Evolutionary conservation across 2,113 vertebrate genomes (phyloP).

Genomic region (Oplegnathus fasciatus): DNA sequence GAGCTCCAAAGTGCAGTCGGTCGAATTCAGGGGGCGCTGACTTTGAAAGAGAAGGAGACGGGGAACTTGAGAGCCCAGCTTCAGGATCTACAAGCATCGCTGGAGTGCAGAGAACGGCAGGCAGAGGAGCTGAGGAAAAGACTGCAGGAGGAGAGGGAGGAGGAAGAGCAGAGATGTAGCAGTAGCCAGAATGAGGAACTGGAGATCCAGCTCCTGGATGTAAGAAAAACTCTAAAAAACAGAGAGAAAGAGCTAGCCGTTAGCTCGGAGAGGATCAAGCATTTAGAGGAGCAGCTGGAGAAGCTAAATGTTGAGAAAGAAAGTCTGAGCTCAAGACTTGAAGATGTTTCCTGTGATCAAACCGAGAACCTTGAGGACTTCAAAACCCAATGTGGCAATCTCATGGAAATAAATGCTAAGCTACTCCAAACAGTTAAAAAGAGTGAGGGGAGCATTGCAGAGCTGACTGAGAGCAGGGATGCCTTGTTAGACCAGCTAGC

Average conservation of each 20-base stretch:
- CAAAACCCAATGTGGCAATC: constrained; percentile 70
- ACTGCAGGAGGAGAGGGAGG: constrained; percentile 81
- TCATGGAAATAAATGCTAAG: constrained; percentile 76
- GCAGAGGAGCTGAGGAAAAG: constrained; percentile 78
- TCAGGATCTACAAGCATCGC: constrained; percentile 81
- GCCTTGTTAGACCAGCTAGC: constrained; percentile 79
- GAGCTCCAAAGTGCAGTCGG: constrained; percentile 79
- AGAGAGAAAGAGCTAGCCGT: constrained; percentile 83
- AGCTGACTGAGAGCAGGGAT: constrained; percentile 74
- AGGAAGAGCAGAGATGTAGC: constrained; percentile 73
- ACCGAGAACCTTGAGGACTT: constrained; percentile 59
- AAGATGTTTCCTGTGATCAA: constrained; percentile 70
- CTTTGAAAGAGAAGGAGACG: constrained; percentile 86
- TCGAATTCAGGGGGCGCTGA: constrained; percentile 83
- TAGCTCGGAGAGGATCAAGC: constrained; percentile 83
- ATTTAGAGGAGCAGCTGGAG: constrained; percentile 86
- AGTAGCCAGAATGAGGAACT: constrained; percentile 77
- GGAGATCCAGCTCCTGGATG: constrained; percentile 73
- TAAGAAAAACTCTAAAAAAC: constrained; percentile 82
- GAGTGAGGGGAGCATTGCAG: constrained; percentile 75
- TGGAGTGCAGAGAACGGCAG: constrained; percentile 83
- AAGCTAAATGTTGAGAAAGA: constrained; percentile 84
- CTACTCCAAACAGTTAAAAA: constrained; percentile 78
- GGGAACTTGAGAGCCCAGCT: constrained; percentile 87
- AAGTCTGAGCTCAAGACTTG: constrained; percentile 74